Evolutionary conservation across 2,113 vertebrate genomes (phyloP), one percentile per base, ranked within the genome.

Genomic region (Panthera tigris): DNA sequence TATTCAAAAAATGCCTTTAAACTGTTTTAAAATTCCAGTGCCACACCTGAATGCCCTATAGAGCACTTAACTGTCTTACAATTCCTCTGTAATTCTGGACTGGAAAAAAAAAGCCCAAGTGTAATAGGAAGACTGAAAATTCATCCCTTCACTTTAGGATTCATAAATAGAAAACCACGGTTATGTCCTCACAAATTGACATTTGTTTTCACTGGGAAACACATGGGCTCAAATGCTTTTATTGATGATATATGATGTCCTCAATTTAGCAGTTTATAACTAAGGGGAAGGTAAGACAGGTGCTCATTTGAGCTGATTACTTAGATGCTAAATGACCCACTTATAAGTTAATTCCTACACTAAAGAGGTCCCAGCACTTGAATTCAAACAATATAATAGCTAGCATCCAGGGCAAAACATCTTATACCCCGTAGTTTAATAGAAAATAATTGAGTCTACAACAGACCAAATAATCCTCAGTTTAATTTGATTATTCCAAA

Each of bases 1-100:
- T 94, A 55, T 92, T 94, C 27, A 92, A 92, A 94, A 94, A 94
- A 52, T 48, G 33, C 36, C 33, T 92, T 96, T 96, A 84, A 96
- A 90, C 4, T 48, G 12, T 87, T 96, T 96, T 91, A 92, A 95
- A 97, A 81, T 90, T 95, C 79, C 48, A 84, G 11, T 5, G 73
- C 27, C 79, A 5, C 23, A 45, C 87, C 27, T 84, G 21, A 96
- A 89, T 89, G 45, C 4, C 83, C 39, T n/a, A 27, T 13, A 15
- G 11, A 79, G 41, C 21, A 61, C 3, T 65, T 91, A 95, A 93
- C n/a, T 95, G 15, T 69, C 41, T 91, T 87, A 79, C 3, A 86
- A 33, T 12, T 52, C 21, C 48, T 31, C 48, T 91, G 9, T 93
- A 79, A 83, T 87, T 92, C 23, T 86, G 61, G 18, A 36, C 36